A percentile compares a stretch with the other conserved stretches of the same genome.
Conservation (phyloP, 2,797 vertebrate species). For the Nyctalus aviator region DNA sequence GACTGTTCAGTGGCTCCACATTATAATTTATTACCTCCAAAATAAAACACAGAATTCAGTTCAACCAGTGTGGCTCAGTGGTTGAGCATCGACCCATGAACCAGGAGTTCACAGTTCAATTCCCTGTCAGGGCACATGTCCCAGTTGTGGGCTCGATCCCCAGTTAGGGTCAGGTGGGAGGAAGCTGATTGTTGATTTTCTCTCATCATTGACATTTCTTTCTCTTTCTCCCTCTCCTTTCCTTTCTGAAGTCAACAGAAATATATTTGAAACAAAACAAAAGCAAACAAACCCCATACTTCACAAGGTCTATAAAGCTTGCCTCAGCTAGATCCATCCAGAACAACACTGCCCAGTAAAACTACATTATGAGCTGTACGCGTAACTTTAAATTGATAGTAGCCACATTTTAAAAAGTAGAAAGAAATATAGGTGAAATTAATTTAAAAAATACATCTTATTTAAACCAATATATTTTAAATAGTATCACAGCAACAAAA, state of each 20-base stretch:
- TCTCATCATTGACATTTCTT: no score
- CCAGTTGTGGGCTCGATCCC: no score
- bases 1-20: not conserved
- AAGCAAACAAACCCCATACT: not conserved
- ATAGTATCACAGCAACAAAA: not conserved
- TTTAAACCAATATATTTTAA: not conserved
- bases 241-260: no score
- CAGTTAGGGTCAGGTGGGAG: no score
- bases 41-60: not conserved
- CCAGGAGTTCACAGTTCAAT: no score
- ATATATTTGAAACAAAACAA: no score
- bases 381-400: not conserved
- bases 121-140: no score
- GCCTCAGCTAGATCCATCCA: not conserved
- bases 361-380: not conserved
- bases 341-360: not conserved
- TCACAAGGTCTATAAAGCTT: not conserved
- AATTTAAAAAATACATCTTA: conserved; percentile 24
- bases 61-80: no score
- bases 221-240: no score
- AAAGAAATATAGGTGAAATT: not conserved
- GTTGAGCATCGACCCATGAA: no score
- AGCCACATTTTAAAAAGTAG: not conserved
- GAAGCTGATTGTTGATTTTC: no score
- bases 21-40: not conserved